Evolutionary conservation across 2,113 vertebrate species (phyloP).

Genomic region (Hymenochirus boettgeri): DNA sequence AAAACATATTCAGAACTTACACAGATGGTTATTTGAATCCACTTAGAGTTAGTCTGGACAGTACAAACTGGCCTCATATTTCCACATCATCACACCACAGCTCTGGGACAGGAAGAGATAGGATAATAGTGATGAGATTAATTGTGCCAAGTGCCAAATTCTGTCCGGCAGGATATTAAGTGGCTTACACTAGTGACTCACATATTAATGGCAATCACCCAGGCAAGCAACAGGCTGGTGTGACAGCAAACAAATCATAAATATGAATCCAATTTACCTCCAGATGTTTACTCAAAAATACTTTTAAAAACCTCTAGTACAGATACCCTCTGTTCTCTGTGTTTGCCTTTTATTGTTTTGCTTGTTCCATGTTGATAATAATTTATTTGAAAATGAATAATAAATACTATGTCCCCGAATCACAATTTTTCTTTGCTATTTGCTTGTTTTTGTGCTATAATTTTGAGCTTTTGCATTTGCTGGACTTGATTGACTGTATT

Average conservation of each 20-base stretch:
- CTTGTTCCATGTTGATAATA: too few relatives aligned
- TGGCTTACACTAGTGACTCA: background rate
- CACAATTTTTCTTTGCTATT: constrained; percentile 1
- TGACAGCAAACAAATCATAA: constrained; percentile 1
- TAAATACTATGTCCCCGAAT: too few relatives aligned
- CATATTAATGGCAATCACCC: background rate
- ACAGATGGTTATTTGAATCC: background rate
- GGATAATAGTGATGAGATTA: background rate
- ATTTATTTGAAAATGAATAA: too few relatives aligned
- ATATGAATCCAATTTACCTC: too few relatives aligned
- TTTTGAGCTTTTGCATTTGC: background rate
- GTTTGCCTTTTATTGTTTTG: too few relatives aligned
- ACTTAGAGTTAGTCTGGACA: constrained; percentile 6
- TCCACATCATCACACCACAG: constrained; percentile 1
- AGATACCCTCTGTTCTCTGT: too few relatives aligned
- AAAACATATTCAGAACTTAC: background rate
- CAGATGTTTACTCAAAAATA: too few relatives aligned
- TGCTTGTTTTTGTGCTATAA: constrained; percentile 11
- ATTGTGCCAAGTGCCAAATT: background rate
- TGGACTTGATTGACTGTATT: constrained; percentile 18
- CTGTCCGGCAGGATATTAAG: background rate
- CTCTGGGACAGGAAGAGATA: constrained; percentile 10
- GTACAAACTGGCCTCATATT: constrained; percentile 1
- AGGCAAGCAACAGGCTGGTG: background rate
- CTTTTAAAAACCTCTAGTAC: too few relatives aligned